These are phyloP conservation scores for Narcine bancroftii DNA, from an alignment of 2,113 vertebrate species.

Conservation along the genomic window DNA sequence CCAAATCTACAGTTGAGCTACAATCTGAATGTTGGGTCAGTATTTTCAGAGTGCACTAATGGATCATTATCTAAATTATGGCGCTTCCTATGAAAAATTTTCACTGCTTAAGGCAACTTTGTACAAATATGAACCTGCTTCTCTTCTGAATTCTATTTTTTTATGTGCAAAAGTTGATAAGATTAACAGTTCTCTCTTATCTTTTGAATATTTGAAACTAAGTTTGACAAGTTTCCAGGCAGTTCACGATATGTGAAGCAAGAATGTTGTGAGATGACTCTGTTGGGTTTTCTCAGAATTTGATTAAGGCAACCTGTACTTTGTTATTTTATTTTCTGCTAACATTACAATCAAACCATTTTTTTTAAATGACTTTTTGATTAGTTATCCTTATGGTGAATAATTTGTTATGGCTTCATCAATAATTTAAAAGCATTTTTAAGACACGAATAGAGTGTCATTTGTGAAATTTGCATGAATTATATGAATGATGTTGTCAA, in stretches of 20 bases:
- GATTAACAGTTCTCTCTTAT: neutral
- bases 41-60: neutral
- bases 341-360: neutral
- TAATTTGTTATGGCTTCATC: neutral
- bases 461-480: neutral
- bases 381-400: neutral
- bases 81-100: neutral
- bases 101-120: neutral
- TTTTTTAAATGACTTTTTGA: neutral
- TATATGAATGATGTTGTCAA: neutral
- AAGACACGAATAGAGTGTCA: neutral
- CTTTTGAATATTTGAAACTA: neutral
- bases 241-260: neutral
- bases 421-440: neutral
- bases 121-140: neutral
- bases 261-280: neutral
- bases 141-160: neutral
- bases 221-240: neutral
- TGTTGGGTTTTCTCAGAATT: neutral
- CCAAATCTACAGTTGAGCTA: neutral
- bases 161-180: neutral
- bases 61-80: neutral
- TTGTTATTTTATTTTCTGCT: neutral
- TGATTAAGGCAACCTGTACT: neutral
- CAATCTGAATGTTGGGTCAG: neutral